These are phyloP conservation scores for Drosophila ironensis DNA, from an alignment of 1,140 invertebrate species.

Conservation along the genomic window DNA sequence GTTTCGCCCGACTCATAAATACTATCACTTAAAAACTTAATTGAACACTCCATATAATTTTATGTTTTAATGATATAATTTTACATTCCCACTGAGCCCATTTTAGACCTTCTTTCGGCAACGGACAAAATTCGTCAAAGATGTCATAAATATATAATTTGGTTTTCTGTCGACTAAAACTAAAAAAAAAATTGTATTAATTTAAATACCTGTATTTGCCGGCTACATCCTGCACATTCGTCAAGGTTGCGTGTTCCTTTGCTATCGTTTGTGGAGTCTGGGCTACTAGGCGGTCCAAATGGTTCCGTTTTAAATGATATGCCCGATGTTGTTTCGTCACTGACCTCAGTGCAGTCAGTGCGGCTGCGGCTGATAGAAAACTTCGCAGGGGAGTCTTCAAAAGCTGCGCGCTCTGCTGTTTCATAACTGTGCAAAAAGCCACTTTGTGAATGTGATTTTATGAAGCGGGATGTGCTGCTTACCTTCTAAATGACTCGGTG, in stretches of 20 bases:
- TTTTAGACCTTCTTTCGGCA: too few species aligned
- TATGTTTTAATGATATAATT: too few species aligned
- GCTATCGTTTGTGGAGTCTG: slow-evolving; percentile 76
- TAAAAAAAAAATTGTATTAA: too few species aligned
- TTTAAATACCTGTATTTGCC: slow-evolving; percentile 82
- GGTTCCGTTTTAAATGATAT: slow-evolving; percentile 82
- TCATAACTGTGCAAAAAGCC: slow-evolving; percentile 57
- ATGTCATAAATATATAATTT: too few species aligned
- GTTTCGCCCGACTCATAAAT: too few species aligned
- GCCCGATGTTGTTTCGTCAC: slow-evolving; percentile 76
- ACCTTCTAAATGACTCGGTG: slow-evolving; percentile 81
- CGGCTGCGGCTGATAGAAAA: slow-evolving; percentile 74
- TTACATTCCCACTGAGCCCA: too few species aligned
- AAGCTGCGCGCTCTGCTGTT: slow-evolving; percentile 71
- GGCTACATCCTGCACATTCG: slow-evolving; percentile 81
- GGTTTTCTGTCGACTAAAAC: too few species aligned
- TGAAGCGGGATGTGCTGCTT: neutral
- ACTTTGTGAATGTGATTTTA: neutral
- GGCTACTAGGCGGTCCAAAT: slow-evolving; percentile 78
- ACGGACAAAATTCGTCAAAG: too few species aligned
- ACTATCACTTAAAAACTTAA: too few species aligned
- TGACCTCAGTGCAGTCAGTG: slow-evolving; percentile 74
- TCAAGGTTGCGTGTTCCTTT: slow-evolving; percentile 69
- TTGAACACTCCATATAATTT: too few species aligned
- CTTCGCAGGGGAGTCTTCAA: slow-evolving; percentile 74